Evolutionary conservation across 2,797 vertebrate genomes (phyloP).

Genomic region (Artibeus jamaicensis): DNA sequence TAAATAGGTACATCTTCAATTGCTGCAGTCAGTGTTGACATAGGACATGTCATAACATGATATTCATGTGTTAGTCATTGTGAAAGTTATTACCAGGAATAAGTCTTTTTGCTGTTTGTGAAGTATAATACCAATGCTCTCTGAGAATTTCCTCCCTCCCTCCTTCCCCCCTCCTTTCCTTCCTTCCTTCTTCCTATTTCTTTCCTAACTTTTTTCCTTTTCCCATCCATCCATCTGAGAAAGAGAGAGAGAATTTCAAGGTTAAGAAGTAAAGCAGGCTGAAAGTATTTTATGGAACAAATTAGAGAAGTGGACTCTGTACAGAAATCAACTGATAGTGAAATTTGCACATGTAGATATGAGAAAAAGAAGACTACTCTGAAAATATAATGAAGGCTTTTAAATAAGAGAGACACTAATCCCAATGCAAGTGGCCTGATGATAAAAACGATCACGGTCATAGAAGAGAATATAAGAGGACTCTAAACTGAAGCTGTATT

Average conservation of each 20-base stretch:
- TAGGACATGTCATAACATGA: background rate
- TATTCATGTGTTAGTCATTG: background rate
- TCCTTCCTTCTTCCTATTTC: background rate
- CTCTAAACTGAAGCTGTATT: background rate
- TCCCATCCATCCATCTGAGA: background rate
- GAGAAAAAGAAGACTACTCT: slow-evolving; percentile 37
- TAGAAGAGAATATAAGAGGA: background rate
- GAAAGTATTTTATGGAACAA: slow-evolving; percentile 33
- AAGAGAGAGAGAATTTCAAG: background rate
- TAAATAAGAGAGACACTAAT: slow-evolving; percentile 61
- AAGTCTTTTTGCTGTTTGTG: background rate
- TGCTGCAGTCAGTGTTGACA: background rate
- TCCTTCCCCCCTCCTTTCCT: background rate
- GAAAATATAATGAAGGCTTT: slow-evolving; percentile 72
- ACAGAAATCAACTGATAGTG: slow-evolving; percentile 44
- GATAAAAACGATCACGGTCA: slow-evolving; percentile 32
- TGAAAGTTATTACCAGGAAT: background rate
- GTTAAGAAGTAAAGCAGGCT: slow-evolving; percentile 57
- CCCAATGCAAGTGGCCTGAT: slow-evolving; percentile 59
- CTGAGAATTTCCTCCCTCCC: background rate
- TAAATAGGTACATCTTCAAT: background rate
- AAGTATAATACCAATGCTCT: background rate
- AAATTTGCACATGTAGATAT: slow-evolving; percentile 34
- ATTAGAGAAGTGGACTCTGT: slow-evolving; percentile 45
- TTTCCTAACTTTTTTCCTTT: background rate